These are phyloP conservation scores for Myopa testacea DNA, from an alignment of 2,888 invertebrate species.

Conservation along the genomic window DNA sequence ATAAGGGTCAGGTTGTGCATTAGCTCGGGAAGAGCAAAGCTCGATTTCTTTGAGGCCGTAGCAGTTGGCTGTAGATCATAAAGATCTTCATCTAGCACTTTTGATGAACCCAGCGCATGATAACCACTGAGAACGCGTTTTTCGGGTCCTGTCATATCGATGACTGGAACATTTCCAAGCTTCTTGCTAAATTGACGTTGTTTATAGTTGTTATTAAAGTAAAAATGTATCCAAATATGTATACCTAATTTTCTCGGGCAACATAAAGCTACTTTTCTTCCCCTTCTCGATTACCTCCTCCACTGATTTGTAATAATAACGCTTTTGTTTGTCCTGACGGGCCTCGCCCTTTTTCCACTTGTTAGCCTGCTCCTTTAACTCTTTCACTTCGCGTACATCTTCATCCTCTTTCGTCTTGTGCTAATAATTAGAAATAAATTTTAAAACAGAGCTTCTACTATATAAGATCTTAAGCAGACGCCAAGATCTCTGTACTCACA, in stretches of 20 bases:
- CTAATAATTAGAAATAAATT: background rate
- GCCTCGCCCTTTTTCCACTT: slow-evolving; percentile 77
- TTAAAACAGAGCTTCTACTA: background rate
- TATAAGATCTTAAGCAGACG: background rate
- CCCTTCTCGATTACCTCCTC: slow-evolving; percentile 92
- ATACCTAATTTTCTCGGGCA: slow-evolving; percentile 60
- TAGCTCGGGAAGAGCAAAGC: slow-evolving; percentile 87
- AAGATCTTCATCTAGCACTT: slow-evolving; percentile 71
- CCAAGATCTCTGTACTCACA: slow-evolving; percentile 47
- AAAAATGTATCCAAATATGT: background rate
- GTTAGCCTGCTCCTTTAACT: slow-evolving; percentile 74
- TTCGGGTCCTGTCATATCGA: slow-evolving; percentile 98
- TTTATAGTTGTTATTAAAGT: no score
- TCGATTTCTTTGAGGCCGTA: slow-evolving; percentile 47
- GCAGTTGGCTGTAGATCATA: slow-evolving; percentile 74
- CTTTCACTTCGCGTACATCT: slow-evolving; percentile 72
- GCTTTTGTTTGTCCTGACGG: slow-evolving; percentile 75
- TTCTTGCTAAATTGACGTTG: slow-evolving; percentile 69
- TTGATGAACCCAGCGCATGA: slow-evolving; percentile 84
- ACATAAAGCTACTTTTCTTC: slow-evolving; percentile 71
- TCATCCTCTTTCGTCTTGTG: slow-evolving; percentile 64
- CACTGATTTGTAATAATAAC: slow-evolving; percentile 85
- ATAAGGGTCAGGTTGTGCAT: slow-evolving; percentile 91
- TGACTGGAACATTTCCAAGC: slow-evolving; percentile 92
- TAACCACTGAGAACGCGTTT: slow-evolving; percentile 92